Evolutionary conservation across 2,113 vertebrate species (phyloP).

Genomic region (Pollimyrus isidori): DNA sequence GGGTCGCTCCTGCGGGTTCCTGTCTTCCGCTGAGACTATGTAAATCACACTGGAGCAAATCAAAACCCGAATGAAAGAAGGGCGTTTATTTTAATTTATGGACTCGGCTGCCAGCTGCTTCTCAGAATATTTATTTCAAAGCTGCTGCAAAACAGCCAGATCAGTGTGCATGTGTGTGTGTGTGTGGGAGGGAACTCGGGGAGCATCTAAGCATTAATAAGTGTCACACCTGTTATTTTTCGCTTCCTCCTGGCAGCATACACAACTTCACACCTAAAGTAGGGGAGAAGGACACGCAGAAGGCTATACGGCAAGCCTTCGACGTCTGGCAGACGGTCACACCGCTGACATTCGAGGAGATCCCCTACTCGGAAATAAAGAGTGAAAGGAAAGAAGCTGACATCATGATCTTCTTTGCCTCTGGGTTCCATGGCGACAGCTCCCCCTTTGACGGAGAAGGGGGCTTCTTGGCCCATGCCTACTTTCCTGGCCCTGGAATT

Average conservation of each 20-base stretch:
- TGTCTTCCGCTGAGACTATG: not conserved
- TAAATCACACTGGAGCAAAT: not conserved
- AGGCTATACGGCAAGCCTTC: conserved; percentile 94
- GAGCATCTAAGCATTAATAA: not conserved
- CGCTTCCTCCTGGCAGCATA: conserved; percentile 63
- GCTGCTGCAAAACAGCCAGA: not conserved
- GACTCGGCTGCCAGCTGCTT: not conserved
- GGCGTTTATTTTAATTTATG: conserved; percentile 5
- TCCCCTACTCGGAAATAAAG: conserved; percentile 91
- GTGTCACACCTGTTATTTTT: conserved; percentile 16
- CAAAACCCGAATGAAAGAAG: not conserved
- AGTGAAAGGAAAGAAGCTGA: conserved; percentile 91
- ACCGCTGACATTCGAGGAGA: conserved; percentile 92
- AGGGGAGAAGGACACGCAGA: conserved; percentile 86
- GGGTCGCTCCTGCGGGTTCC: not conserved
- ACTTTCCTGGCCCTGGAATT: conserved; percentile 94
- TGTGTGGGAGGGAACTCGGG: not conserved
- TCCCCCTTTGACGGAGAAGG: conserved; percentile 96
- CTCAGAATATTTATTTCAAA: not conserved
- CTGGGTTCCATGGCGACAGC: conserved; percentile 95
- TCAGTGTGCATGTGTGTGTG: not conserved
- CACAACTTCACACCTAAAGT: conserved; percentile 98
- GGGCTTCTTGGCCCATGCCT: conserved; percentile 93
- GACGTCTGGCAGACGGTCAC: conserved; percentile 96
- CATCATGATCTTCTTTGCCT: conserved; percentile 99